Evolutionary conservation across 1,140 invertebrate genomes (phyloP).

Genomic region (Trypoxylus dichotomus): DNA sequence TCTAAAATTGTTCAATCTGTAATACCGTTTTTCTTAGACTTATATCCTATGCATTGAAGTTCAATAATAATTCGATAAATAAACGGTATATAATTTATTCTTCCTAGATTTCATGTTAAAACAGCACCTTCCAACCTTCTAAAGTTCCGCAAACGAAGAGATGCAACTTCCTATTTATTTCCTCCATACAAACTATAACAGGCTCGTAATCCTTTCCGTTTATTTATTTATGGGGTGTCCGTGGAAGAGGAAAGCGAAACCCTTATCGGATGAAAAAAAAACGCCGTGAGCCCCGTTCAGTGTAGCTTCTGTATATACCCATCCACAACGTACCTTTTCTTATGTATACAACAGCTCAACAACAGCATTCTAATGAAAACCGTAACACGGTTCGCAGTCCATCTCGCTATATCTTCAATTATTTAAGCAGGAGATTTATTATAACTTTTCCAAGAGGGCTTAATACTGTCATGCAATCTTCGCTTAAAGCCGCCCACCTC

Average conservation of each 20-base stretch:
- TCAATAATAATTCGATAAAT: too few relatives aligned
- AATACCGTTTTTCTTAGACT: too few relatives aligned
- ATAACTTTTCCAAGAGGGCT: neutral
- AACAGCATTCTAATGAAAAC: neutral
- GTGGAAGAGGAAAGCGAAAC: neutral
- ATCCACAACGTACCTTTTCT: neutral
- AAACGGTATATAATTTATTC: too few relatives aligned
- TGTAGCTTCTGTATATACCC: neutral
- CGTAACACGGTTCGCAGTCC: neutral
- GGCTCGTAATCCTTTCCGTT: neutral
- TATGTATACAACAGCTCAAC: neutral
- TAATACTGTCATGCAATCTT: constrained; percentile 3
- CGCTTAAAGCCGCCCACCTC: neutral
- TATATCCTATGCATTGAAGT: too few relatives aligned
- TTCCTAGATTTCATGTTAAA: too few relatives aligned
- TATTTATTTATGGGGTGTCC: neutral
- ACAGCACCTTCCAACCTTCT: too few relatives aligned
- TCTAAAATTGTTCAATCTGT: too few relatives aligned
- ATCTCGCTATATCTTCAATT: neutral
- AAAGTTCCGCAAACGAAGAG: neutral
- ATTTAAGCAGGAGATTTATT: neutral
- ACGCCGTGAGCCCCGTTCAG: neutral
- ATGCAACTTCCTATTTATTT: neutral
- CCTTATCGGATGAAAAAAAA: neutral
- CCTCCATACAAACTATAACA: neutral